Evolutionary conservation across 2,888 invertebrate species (phyloP).

Genomic region (Heliconius charithonia): DNA sequence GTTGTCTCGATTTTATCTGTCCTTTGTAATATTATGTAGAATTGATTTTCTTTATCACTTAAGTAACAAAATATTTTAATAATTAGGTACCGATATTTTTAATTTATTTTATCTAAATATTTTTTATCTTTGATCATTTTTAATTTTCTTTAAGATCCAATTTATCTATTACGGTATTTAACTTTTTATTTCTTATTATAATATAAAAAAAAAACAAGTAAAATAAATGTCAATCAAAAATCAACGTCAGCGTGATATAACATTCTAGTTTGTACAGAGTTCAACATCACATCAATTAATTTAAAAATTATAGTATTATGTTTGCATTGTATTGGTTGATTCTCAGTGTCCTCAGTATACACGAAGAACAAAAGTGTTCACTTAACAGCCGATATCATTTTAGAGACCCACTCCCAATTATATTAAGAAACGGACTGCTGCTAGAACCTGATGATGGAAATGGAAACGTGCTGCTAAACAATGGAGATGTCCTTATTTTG

Average conservation of each 20-base stretch:
- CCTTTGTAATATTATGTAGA: no score
- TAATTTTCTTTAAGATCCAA: no score
- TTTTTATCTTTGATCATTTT: no score
- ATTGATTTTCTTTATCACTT: no score
- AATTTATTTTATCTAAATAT: no score
- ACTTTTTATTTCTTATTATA: not conserved
- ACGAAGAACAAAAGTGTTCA: constrained; percentile 58
- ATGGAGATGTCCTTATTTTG: constrained; percentile 64
- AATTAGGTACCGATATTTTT: no score
- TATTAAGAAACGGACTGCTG: constrained; percentile 62
- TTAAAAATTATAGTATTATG: constrained; percentile 51
- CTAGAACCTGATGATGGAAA: constrained; percentile 66
- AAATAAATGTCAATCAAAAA: not conserved
- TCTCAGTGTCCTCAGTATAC: constrained; percentile 64
- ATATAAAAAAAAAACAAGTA: not conserved
- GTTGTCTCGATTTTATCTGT: no score
- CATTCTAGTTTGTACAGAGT: not conserved
- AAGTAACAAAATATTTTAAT: no score
- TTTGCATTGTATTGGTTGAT: constrained; percentile 61
- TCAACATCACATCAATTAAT: not conserved
- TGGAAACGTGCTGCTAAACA: constrained; percentile 63
- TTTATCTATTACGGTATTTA: not conserved
- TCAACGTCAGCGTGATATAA: constrained; percentile 7
- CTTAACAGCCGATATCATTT: constrained; percentile 67
- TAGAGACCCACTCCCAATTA: constrained; percentile 67